Evolutionary conservation across 2,113 vertebrate species (phyloP).

Genomic region (Hipposideros armiger): DNA sequence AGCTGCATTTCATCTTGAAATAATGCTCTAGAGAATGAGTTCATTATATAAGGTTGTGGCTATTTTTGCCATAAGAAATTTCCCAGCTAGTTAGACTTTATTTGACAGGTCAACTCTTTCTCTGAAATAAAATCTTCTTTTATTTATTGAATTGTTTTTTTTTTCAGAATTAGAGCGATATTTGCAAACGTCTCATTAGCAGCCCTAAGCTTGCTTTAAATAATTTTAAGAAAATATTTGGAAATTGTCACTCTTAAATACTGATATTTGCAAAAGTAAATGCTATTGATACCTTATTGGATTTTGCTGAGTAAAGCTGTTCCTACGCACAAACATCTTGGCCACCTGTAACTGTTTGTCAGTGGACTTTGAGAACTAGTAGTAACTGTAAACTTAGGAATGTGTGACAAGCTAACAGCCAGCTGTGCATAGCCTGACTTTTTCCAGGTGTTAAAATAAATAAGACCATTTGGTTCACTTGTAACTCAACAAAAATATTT

Average conservation of each 20-base stretch:
- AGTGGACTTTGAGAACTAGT: conserved; percentile 90
- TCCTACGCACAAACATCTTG: conserved; percentile 85
- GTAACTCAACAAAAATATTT: conserved; percentile 83
- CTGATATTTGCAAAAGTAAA: conserved; percentile 79
- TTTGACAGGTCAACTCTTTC: conserved; percentile 47
- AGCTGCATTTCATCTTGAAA: neutral
- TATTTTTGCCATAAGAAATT: conserved; percentile 16
- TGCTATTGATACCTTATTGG: conserved; percentile 83
- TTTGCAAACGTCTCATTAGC: conserved; percentile 45
- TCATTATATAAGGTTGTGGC: neutral
- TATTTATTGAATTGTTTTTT: neutral
- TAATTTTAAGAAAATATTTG: conserved; percentile 74
- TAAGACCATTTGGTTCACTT: conserved; percentile 86
- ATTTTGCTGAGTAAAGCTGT: conserved; percentile 90
- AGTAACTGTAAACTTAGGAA: conserved; percentile 93
- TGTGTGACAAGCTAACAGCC: conserved; percentile 92
- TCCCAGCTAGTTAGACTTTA: neutral
- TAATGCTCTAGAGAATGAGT: neutral
- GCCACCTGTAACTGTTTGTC: conserved; percentile 94
- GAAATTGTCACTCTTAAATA: conserved; percentile 65
- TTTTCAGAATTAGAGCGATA: neutral
- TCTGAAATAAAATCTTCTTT: conserved; percentile 24
- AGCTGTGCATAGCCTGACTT: conserved; percentile 88
- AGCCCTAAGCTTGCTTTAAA: neutral
- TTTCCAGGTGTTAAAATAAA: conserved; percentile 91